Evolutionary conservation across 53 echinoderm and acorn worm genomes (phyloP), one percentile per base, ranked within the genome.

Genomic region (Paracentrotus lividus): DNA sequence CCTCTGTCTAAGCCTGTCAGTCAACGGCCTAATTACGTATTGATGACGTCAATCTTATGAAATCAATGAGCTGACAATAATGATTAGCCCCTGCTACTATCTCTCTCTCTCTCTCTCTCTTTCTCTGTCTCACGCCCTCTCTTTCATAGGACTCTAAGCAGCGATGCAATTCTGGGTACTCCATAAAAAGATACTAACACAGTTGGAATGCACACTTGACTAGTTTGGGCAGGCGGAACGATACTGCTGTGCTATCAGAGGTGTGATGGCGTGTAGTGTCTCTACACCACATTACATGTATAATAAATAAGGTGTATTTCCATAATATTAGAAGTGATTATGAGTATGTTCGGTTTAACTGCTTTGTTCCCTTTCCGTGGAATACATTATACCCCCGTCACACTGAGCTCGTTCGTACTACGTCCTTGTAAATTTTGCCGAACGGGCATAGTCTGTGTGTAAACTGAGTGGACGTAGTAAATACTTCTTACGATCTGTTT

Each of bases 21-120:
- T 72, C 72, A 72, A 40, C 40, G 26, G 26, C 64, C 16, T 20
- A 40, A 72, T 40, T 20, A 40, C 21, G 72, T 20, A 40, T 18
- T 72, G 72, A 72, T 72, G 72, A 72, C 72, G 72, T 72, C 72
- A 72, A 72, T 40, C 18, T 72, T 72, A 16, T 40, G 72, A 72
- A 72, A 36, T 5, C 72, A 72, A 72, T 72, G 72, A 40, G 40
- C 38, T 72, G 40, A 72, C 16, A 72, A 72, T 38, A 72, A 72
- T 38, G 72, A 72, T 72, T 72, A 72, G 15, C 9, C 0, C 40
- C 72, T 7, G 72, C 40, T 72, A 36, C 36, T 67, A 12, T n/a
- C n/a, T n/a, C n/a, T n/a, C n/a, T n/a, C n/a, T n/a, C n/a, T n/a
- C n/a, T n/a, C n/a, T n/a, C n/a, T n/a, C n/a, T n/a, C n/a, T n/a